Conservation (phyloP, 2,797 vertebrate genomes). For the Spinus pinus region DNA sequence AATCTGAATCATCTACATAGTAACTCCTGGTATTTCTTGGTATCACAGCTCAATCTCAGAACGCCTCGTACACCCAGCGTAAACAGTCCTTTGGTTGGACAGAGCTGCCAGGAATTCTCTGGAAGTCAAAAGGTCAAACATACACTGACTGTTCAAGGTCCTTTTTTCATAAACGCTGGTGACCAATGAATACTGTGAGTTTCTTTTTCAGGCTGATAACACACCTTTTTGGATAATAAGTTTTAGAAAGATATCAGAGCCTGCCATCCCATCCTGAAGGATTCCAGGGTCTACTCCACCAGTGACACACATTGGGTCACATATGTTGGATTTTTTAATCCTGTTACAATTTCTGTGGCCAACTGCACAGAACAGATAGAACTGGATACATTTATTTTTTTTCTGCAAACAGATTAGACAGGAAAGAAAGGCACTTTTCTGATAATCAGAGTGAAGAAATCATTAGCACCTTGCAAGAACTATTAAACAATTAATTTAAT, state of each 20-base stretch:
- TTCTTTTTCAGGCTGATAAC: not conserved
- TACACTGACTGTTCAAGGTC: not conserved
- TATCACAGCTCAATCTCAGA: not conserved
- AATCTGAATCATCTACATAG: not conserved
- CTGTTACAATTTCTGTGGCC: not conserved
- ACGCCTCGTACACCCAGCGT: accelerated
- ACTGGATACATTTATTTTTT: not conserved
- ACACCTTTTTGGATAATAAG: not conserved
- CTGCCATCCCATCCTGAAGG: not conserved
- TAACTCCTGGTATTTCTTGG: not conserved
- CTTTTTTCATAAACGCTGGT: not conserved
- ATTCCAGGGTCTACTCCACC: not conserved
- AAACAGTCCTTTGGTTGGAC: not conserved
- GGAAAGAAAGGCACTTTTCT: not conserved
- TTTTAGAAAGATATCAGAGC: not conserved
- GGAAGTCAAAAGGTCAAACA: conserved; percentile 29
- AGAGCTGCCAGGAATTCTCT: conserved; percentile 1
- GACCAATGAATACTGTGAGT: not conserved
- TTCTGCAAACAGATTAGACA: not conserved
- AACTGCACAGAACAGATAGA: not conserved
- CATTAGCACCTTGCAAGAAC: not conserved
- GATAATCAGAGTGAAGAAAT: not conserved
- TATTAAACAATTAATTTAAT: not conserved
- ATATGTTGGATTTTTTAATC: not conserved
- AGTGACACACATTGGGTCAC: not conserved